phyloP scores from a whole-genome alignment of 2,113 vertebrate species.

The Oreocharis arfaki region DNA sequence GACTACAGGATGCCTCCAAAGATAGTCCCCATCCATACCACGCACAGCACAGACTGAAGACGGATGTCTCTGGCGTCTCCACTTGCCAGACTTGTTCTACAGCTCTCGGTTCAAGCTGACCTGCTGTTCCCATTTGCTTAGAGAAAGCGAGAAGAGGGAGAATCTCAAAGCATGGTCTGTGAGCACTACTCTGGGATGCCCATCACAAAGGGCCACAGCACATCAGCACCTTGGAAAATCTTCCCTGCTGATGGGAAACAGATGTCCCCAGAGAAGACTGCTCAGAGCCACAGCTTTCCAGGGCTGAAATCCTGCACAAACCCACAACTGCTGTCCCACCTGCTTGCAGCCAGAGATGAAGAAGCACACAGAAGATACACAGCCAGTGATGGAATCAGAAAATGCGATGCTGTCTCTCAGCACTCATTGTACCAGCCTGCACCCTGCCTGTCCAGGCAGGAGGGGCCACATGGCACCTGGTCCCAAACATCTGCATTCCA shows the following conservation, averaged over 20 bases:
- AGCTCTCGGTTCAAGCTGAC: neutral
- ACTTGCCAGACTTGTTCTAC: slow-evolving; percentile 4
- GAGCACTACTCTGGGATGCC: neutral
- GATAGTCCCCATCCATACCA: neutral
- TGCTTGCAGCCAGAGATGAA: neutral
- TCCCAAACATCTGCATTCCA: neutral
- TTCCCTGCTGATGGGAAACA: neutral
- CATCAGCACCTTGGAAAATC: neutral
- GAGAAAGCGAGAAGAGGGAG: neutral
- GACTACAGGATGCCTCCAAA: neutral
- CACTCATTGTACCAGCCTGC: neutral
- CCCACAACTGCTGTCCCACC: neutral
- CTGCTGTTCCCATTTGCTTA: neutral
- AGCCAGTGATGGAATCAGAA: neutral
- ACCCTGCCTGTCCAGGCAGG: neutral
- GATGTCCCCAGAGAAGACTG: neutral
- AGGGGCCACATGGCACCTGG: neutral
- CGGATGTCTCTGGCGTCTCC: neutral
- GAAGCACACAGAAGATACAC: neutral
- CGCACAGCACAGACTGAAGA: neutral
- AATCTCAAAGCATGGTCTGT: neutral
- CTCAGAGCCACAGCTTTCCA: neutral
- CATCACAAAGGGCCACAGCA: neutral
- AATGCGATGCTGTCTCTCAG: neutral
- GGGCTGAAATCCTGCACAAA: neutral